These are phyloP conservation scores for Loriculus beryllinus DNA, from an alignment of 2,797 vertebrate genomes.

Conservation along the genomic window DNA sequence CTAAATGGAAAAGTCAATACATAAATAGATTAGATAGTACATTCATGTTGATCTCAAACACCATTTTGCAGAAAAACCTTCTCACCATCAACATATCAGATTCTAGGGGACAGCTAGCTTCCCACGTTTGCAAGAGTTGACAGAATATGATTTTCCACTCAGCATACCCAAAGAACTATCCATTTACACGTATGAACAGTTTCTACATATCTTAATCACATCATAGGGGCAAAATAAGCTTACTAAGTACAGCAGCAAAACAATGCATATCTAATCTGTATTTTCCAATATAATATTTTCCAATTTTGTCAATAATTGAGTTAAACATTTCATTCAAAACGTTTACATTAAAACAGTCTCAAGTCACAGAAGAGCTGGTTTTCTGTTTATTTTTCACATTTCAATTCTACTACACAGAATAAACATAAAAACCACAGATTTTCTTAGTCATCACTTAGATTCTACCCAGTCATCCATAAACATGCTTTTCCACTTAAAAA, in stretches of 20 bases:
- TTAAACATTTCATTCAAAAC: not conserved
- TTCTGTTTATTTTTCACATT: not conserved
- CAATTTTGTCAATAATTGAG: not conserved
- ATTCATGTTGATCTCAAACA: not conserved
- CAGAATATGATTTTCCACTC: not conserved
- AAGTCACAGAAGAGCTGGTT: not conserved
- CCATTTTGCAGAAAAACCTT: not conserved
- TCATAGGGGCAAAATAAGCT: not conserved
- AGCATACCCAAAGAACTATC: not conserved
- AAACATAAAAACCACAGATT: not conserved
- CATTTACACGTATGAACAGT: rapidly evolving
- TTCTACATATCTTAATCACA: not conserved
- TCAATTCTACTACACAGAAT: not conserved
- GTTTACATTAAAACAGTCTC: not conserved
- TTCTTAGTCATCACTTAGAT: not conserved
- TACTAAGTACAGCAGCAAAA: too few relatives aligned
- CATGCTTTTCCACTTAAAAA: not conserved
- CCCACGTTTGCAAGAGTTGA: not conserved
- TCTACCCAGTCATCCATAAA: not conserved
- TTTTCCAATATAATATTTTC: not conserved
- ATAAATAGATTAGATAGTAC: not conserved
- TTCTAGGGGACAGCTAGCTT: not conserved
- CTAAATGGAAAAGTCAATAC: not conserved
- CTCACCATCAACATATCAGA: not conserved
- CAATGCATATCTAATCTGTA: not conserved